phyloP scores from a whole-genome alignment of 1,140 invertebrate species.

The Melipona quadrifasciata region DNA sequence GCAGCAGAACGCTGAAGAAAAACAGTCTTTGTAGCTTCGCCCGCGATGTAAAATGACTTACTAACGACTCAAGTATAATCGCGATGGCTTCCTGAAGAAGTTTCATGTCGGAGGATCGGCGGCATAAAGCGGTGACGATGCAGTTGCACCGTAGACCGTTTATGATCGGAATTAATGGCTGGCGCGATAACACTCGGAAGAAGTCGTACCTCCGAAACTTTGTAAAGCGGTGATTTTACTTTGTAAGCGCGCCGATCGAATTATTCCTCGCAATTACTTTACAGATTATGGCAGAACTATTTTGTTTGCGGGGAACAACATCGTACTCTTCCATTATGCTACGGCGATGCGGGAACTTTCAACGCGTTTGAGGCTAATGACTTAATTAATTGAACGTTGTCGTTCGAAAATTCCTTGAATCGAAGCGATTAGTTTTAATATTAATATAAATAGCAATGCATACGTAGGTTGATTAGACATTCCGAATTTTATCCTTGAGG shows the following conservation, averaged over 20 bases:
- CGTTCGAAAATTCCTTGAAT: no score
- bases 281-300: background rate
- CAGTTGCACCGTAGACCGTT: slow-evolving; percentile 57
- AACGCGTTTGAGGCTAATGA: background rate
- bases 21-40: slow-evolving; percentile 49
- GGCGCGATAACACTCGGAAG: slow-evolving; percentile 57
- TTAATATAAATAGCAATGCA: no score
- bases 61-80: slow-evolving; percentile 64
- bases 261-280: slow-evolving; percentile 35
- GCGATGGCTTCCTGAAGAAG: slow-evolving; percentile 40
- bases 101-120: slow-evolving; percentile 58
- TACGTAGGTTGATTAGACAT: no score
- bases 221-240: slow-evolving; percentile 24
- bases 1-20: background rate
- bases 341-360: background rate
- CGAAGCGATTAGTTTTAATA: no score
- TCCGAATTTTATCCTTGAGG: no score
- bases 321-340: background rate
- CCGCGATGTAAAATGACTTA: slow-evolving; percentile 60
- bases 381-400: no score
- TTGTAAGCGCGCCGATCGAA: slow-evolving; percentile 11
- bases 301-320: slow-evolving; percentile 4
- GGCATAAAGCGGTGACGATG: slow-evolving; percentile 58
- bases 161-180: slow-evolving; percentile 67
- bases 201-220: slow-evolving; percentile 57